Percentiles rank a stretch among this genome's conserved stretches.
Evolutionary conservation across 1,140 invertebrate species (phyloP).

Genomic region (Papilio polytes): DNA sequence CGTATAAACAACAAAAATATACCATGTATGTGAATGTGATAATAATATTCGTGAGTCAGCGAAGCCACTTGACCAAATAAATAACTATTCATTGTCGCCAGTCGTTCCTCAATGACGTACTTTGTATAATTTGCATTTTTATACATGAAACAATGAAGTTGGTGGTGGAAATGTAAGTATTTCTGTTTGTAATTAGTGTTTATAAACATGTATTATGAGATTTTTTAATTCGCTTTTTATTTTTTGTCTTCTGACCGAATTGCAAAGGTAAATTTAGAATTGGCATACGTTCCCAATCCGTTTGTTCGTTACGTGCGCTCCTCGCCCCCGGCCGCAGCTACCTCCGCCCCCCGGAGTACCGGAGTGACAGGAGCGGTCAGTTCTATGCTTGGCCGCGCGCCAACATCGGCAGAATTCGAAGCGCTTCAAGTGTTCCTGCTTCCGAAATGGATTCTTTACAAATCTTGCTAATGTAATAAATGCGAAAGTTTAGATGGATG

Average conservation of each 20-base stretch:
- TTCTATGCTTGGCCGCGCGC: slow-evolving; percentile 62
- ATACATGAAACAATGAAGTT: background rate
- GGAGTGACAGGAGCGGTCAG: slow-evolving; percentile 52
- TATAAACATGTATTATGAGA: background rate
- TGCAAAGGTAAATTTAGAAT: slow-evolving; percentile 62
- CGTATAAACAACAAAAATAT: slow-evolving; percentile 69
- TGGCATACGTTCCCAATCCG: slow-evolving; percentile 56
- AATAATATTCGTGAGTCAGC: slow-evolving; percentile 80
- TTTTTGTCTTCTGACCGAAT: slow-evolving; percentile 48
- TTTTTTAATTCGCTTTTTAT: slow-evolving; percentile 40
- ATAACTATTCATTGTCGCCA: slow-evolving; percentile 71
- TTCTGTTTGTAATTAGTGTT: background rate
- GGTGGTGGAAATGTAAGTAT: background rate
- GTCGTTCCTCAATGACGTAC: slow-evolving; percentile 62
- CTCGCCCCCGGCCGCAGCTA: background rate
- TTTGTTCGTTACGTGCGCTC: slow-evolving; percentile 49
- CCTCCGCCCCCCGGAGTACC: slow-evolving; percentile 10
- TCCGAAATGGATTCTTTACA: slow-evolving; percentile 73
- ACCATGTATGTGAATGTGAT: slow-evolving; percentile 72
- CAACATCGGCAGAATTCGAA: slow-evolving; percentile 53
- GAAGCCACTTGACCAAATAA: slow-evolving; percentile 80
- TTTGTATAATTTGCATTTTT: slow-evolving; percentile 49
- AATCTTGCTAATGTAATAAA: no score
- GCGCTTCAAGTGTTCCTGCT: slow-evolving; percentile 59
- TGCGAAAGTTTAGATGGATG: no score